These are phyloP conservation scores for Branchipolynoe longqiensis DNA, from an alignment of 2,888 invertebrate genomes.

Conservation along the genomic window DNA sequence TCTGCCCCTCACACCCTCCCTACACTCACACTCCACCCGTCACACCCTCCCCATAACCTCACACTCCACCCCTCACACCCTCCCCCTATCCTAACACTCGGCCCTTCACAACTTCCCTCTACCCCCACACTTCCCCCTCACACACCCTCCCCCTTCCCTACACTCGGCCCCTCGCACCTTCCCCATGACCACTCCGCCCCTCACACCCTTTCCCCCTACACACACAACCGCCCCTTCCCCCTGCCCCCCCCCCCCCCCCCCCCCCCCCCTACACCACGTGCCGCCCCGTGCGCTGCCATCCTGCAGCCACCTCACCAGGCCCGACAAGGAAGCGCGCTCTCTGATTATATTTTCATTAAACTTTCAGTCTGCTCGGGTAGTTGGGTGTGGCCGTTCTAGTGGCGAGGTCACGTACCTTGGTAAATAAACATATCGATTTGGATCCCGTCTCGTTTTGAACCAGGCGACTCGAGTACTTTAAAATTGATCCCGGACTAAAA, in stretches of 20 bases:
- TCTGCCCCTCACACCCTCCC: too few species aligned
- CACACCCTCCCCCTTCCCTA: background rate
- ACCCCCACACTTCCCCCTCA: too few species aligned
- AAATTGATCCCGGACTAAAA: conserved; percentile 47
- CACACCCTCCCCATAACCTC: too few species aligned
- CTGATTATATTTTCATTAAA: conserved; percentile 56
- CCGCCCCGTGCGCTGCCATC: background rate
- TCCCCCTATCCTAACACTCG: too few species aligned
- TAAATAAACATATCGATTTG: conserved; percentile 57
- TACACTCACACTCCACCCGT: too few species aligned
- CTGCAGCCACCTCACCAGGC: background rate
- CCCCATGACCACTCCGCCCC: background rate
- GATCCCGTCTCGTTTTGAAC: conserved; percentile 22
- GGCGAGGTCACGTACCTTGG: conserved; percentile 51
- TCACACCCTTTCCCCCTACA: background rate
- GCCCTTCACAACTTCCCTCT: background rate
- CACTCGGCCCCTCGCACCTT: background rate
- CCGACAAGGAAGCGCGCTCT: conserved; percentile 48
- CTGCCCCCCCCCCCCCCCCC: background rate
- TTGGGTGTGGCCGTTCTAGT: conserved; percentile 18
- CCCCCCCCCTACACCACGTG: background rate
- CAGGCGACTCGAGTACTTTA: conserved; percentile 46
- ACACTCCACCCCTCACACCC: too few species aligned
- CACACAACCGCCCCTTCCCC: background rate
- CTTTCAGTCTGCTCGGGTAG: conserved; percentile 28